phyloP scores from a whole-genome alignment of 2,113 vertebrate species.

The Periophthalmodon schlosseri region DNA sequence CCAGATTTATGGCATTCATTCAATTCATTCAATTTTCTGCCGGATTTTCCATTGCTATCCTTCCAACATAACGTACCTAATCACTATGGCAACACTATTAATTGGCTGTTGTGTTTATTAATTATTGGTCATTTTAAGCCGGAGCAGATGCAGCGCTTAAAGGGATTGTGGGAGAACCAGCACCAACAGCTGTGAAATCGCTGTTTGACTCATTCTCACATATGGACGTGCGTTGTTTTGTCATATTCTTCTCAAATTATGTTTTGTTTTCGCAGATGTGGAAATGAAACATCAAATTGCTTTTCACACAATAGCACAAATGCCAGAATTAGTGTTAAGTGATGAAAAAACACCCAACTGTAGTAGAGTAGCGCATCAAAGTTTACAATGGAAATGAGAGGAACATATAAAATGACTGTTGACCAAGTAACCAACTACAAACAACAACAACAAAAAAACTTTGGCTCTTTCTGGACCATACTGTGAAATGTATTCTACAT shows the following conservation, averaged over 20 bases:
- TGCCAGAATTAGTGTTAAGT: neutral
- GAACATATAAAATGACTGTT: neutral
- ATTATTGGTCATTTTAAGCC: constrained; percentile 6
- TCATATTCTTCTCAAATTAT: neutral
- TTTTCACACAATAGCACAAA: neutral
- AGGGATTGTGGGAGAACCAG: neutral
- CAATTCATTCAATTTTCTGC: neutral
- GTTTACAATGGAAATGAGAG: neutral
- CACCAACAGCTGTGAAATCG: constrained; percentile 3
- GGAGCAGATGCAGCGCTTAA: neutral
- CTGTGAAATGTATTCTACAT: neutral
- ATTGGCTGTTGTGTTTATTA: neutral
- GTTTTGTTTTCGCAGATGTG: constrained; percentile 9
- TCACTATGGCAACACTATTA: neutral
- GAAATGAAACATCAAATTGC: neutral
- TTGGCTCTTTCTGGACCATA: neutral
- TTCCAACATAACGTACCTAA: neutral
- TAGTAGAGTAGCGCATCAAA: neutral
- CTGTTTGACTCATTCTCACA: constrained; percentile 2
- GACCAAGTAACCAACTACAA: neutral
- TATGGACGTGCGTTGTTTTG: constrained; percentile 6
- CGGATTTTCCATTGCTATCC: neutral
- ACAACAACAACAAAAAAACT: neutral
- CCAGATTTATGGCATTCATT: neutral
- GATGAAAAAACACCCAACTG: neutral